Evolutionary conservation across 2,797 vertebrate genomes (phyloP), one percentile per base, ranked within the genome.

Genomic region (Lepilemur ruficaudatus): DNA sequence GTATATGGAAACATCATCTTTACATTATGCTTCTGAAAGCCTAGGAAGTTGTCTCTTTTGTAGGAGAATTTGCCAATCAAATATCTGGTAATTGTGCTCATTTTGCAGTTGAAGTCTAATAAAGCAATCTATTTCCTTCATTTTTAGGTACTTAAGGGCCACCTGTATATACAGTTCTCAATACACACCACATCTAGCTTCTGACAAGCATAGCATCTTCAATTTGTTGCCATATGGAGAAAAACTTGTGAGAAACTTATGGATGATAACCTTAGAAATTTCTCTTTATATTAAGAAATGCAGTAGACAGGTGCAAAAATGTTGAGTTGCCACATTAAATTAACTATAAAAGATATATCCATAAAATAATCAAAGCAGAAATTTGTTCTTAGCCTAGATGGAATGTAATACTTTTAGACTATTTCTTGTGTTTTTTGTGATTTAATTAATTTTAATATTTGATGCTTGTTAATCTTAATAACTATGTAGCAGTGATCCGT

Each of bases 211-310:
- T 28, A 78, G 41, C 61, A 20, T n/a, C 91, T 94, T 73, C 61
- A 91, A 22, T 93, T 89, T 91, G 69, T 46, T 96, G 69, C 78
- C 81, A 95, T 65, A 48, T 97, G 91, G 88, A 95, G 69, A 95
- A 96, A 93, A 76, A 57, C 61, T 81, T 63, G 48, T 50, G 84
- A 92, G 43, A 83, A 92, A 72, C 55, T 35, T 76, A 93, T 85
- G 48, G 63, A 76, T 82, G 87, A 96, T 69, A 88, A 91, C 38
- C 30, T 72, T 72, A 73, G 43, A 93, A 73, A 25, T 82, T 81
- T 63, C 43, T 92, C 63, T 79, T 79, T 92, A 69, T 88, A 78
- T 91, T 87, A 79, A 85, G 57, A 79, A 92, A 95, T 72, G 72
- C 17, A 83, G 84, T 63, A 94, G 82, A 94, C 50, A 95, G 87